Conservation (phyloP, 2,888 invertebrate species). For the Pocota personata region DNA sequence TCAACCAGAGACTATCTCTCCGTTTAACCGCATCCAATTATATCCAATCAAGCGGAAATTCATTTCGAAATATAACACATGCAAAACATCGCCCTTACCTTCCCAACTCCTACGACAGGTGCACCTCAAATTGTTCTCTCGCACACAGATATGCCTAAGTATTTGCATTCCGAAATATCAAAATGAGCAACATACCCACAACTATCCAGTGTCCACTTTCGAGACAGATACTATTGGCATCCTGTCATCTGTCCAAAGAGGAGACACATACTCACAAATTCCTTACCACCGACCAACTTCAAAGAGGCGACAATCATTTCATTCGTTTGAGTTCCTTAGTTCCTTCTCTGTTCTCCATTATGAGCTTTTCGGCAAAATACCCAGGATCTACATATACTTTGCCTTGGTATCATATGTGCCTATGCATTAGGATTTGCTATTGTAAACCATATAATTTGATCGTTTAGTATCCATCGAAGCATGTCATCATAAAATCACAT, state of each 20-base stretch:
- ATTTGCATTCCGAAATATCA: not conserved
- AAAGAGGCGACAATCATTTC: slow-evolving; percentile 39
- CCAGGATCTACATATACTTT: not conserved
- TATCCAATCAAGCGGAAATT: not conserved
- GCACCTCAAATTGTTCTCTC: not conserved
- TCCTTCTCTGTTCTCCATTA: not conserved
- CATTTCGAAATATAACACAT: not conserved
- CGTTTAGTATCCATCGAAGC: slow-evolving; percentile 68
- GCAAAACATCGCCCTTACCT: not conserved
- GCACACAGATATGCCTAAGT: not conserved
- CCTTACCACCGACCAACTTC: slow-evolving; percentile 1
- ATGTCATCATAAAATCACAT: slow-evolving; percentile 71
- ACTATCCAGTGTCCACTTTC: not conserved
- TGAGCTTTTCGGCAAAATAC: not conserved
- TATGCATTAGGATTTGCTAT: slow-evolving; percentile 57
- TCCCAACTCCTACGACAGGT: not conserved
- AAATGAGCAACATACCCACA: not conserved
- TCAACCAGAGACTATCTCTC: not conserved
- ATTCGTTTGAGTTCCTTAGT: slow-evolving; percentile 28
- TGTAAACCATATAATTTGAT: slow-evolving; percentile 67
- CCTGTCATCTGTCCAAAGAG: slow-evolving; percentile 13
- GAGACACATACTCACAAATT: not conserved
- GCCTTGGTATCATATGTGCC: slow-evolving; percentile 8
- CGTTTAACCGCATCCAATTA: not conserved
- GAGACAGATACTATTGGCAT: slow-evolving; percentile 7